Evolutionary conservation across 2,797 vertebrate genomes (phyloP).

Genomic region (Merluccius polli): DNA sequence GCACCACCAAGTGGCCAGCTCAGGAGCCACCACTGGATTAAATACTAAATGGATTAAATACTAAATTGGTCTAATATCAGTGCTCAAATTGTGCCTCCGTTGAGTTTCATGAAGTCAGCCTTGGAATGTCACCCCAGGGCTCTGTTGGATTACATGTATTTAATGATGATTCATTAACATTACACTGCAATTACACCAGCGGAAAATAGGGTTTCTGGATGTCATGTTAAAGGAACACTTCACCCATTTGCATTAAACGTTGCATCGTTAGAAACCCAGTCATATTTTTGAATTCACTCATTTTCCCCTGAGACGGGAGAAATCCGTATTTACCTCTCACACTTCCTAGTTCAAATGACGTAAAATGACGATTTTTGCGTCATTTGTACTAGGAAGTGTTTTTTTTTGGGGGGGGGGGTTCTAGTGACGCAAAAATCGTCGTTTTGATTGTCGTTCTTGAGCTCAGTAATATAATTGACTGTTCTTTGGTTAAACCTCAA

Average conservation of each 20-base stretch:
- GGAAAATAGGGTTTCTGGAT: not conserved
- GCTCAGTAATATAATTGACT: not conserved
- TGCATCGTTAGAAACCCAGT: no score
- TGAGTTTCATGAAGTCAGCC: not conserved
- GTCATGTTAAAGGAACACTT: not conserved
- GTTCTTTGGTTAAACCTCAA: not conserved
- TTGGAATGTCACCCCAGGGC: not conserved
- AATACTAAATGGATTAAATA: not conserved
- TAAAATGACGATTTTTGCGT: no score
- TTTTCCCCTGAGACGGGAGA: no score
- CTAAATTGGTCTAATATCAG: not conserved
- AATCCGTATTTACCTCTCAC: no score
- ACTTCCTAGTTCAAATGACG: no score
- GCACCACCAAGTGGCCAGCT: no score
- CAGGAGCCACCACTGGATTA: no score
- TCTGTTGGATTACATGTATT: not conserved
- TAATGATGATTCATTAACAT: not conserved
- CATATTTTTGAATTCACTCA: no score
- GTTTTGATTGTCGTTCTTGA: not conserved
- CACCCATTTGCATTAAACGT: no score
- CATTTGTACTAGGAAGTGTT: no score
- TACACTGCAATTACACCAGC: not conserved
- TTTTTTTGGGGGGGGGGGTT: no score
- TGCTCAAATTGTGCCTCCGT: not conserved
- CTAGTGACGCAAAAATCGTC: no score